Base-by-base conservation (phyloP, 2,888 invertebrate genomes). In the Lampropteryx suffumata region DNA sequence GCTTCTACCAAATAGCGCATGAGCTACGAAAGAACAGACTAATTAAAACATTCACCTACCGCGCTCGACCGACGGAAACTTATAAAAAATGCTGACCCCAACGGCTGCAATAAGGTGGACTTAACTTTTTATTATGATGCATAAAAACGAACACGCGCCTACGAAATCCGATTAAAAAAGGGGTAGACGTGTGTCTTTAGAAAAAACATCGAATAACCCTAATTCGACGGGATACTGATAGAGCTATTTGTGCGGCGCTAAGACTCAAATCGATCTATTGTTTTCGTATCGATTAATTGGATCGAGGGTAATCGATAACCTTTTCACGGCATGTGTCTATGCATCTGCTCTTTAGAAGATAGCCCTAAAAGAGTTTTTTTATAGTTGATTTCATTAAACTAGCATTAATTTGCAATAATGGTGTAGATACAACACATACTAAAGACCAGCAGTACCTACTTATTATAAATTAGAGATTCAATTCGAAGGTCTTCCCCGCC, bases 241-340 rank as follows among this genome's bases (percentile, higher is more conserved):
- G 82, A 90, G 88, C 86, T 84, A 86, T 90, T 87, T 80, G 82
- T 77, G 61, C 62, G 77, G 79, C 76, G 79, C 75, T 79, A 81
- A 79, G 75, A 72, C 69, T 70, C 73, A 67, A 71, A 77, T 75
- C 76, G 73, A 65, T 61, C 82, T 82, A 84, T 87, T 87, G 85
- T 87, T 84, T 84, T 84, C 73, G 75, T 87, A 89, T 86, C 87
- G 76, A 84, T 89, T 90, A 90, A 90, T 90, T 89, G 88, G 89
- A 88, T 90, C 83, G 79, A 83, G 80, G 76, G 80, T 86, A 85
- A 90, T 88, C 89, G 87, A 90, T 90, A 85, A 88, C 82, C 79
- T 79, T 77, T 76, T 64, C 65, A 59, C 68, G 69, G 82, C 81
- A 84, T 82, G 83, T 85, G 84, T 76, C 69, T 75, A 35, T 73